These are phyloP conservation scores for Caenorhabditis becei DNA, from an alignment of 2,888 invertebrate genomes.

Conservation along the genomic window DNA sequence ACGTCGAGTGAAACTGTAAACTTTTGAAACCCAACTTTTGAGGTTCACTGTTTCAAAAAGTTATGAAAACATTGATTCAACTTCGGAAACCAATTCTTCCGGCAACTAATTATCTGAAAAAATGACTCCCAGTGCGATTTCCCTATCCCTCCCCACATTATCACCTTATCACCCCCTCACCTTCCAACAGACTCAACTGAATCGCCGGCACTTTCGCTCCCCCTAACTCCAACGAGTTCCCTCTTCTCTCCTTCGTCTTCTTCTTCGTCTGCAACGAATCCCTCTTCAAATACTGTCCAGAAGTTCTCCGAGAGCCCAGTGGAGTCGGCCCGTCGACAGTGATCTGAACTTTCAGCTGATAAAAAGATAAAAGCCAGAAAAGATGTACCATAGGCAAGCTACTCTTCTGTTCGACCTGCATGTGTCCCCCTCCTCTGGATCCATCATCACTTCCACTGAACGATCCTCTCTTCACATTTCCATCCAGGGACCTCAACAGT, in stretches of 20 bases:
- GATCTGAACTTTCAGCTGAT: too few species aligned
- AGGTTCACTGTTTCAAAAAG: too few species aligned
- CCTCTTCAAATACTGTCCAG: conserved; percentile 56
- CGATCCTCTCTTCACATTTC: background rate
- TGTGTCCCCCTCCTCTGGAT: background rate
- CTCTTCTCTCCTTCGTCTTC: conserved; percentile 9
- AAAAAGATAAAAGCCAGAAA: too few species aligned
- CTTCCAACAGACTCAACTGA: conserved; percentile 34
- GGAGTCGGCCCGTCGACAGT: conserved; percentile 52
- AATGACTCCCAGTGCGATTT: too few species aligned
- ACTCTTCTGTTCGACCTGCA: background rate
- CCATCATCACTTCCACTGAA: background rate
- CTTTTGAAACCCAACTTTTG: too few species aligned
- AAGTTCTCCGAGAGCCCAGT: conserved; percentile 39
- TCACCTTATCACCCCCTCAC: background rate
- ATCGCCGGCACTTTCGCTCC: conserved; percentile 20
- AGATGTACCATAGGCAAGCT: conserved; percentile 19
- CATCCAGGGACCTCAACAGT: background rate
- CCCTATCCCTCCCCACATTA: too few species aligned
- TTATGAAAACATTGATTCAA: too few species aligned
- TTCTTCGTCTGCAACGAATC: conserved; percentile 56
- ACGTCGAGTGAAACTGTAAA: too few species aligned
- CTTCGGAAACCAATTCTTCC: too few species aligned
- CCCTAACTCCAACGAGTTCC: background rate
- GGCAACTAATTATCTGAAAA: too few species aligned